These are phyloP conservation scores for Semotilus atromaculatus DNA, from an alignment of 2,797 vertebrate genomes.

Conservation along the genomic window DNA sequence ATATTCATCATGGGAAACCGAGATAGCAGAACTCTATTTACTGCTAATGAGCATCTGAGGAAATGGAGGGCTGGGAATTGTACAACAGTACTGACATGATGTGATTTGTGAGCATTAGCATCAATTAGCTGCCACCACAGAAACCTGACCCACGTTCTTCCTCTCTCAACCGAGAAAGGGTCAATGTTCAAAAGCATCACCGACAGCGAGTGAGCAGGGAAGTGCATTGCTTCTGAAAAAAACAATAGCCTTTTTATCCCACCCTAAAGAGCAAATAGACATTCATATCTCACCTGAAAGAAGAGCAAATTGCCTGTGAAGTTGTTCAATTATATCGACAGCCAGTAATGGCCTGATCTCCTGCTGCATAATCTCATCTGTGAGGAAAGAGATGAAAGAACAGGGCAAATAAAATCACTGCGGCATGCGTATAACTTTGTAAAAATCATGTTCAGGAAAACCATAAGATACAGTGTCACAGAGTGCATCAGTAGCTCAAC, in stretches of 20 bases:
- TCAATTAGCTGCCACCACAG: neutral
- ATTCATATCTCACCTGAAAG: conserved; percentile 85
- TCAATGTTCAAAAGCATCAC: conserved; percentile 1
- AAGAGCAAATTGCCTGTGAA: conserved; percentile 92
- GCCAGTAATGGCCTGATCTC: conserved; percentile 93
- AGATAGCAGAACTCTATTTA: neutral
- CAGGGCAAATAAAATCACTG: neutral
- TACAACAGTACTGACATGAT: neutral
- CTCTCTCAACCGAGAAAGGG: neutral
- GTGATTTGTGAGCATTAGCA: conserved; percentile 1
- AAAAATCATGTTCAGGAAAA: neutral
- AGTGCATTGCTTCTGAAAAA: neutral
- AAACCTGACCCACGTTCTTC: neutral
- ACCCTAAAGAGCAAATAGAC: neutral
- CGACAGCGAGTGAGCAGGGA: neutral
- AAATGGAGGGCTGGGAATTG: neutral
- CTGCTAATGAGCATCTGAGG: neutral
- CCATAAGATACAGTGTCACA: neutral
- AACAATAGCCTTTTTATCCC: neutral
- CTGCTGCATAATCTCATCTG: conserved; percentile 99
- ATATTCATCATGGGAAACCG: neutral
- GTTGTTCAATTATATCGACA: conserved; percentile 94
- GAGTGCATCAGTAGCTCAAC: neutral
- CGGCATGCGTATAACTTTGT: neutral
- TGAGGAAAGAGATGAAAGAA: conserved; percentile 31